Conservation (phyloP, 2,888 invertebrate species). For the Cryptus viduatorius region DNA sequence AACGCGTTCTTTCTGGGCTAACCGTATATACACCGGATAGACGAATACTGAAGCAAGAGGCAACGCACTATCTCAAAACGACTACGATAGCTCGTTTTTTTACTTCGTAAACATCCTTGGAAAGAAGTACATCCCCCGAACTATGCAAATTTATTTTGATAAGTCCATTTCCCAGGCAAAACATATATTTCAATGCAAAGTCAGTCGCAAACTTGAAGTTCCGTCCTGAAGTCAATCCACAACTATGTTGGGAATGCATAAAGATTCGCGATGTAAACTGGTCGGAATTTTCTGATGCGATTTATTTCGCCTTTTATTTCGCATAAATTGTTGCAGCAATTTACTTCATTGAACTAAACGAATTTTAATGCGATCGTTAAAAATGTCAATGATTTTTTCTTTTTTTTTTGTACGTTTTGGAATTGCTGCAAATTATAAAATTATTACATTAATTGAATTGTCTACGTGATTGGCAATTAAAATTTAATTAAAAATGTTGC, state of each 20-base stretch:
- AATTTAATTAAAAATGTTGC: background rate
- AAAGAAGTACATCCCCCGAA: background rate
- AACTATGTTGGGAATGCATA: too few species aligned
- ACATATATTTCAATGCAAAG: background rate
- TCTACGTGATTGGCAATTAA: background rate
- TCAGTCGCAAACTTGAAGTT: too few species aligned
- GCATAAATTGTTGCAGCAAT: too few species aligned
- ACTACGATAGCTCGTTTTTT: slow-evolving; percentile 5
- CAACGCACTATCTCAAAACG: slow-evolving; percentile 16
- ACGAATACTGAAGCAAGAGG: background rate
- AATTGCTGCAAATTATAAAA: background rate
- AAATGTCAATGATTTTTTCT: background rate
- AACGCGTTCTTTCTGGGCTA: background rate
- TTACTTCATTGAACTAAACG: too few species aligned
- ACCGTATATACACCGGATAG: background rate
- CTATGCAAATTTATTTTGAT: slow-evolving; percentile 26
- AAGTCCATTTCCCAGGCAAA: background rate
- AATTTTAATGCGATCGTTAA: too few species aligned
- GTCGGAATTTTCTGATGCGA: too few species aligned
- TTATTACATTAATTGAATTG: background rate
- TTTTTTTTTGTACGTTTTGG: background rate
- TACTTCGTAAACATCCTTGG: background rate
- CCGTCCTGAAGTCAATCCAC: too few species aligned
- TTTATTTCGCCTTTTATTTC: too few species aligned
- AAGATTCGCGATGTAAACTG: too few species aligned